Evolutionary conservation across 1,140 invertebrate species (phyloP).

Genomic region (Lordiphosa stackelbergi): DNA sequence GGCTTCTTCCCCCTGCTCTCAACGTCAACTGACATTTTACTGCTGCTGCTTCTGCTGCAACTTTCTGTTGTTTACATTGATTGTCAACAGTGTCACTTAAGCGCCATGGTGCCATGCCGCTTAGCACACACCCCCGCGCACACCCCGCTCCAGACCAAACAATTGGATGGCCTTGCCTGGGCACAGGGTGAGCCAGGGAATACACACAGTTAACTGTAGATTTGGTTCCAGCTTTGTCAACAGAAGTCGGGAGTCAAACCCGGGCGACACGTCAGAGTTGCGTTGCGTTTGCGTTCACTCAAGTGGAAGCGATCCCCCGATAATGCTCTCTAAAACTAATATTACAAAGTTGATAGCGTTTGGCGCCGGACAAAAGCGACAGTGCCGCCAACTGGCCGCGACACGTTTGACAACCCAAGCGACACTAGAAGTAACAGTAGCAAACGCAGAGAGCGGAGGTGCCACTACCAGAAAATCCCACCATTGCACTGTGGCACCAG

Average conservation of each 20-base stretch:
- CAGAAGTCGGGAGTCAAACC: background rate
- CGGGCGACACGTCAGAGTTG: slow-evolving; percentile 23
- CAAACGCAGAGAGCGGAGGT: slow-evolving; percentile 10
- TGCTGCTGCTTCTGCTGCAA: slow-evolving; percentile 24
- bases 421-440: slow-evolving; percentile 34
- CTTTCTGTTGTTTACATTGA: slow-evolving; percentile 63
- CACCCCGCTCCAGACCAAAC: slow-evolving; percentile 10
- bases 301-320: slow-evolving; percentile 73
- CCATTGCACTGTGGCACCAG: slow-evolving; percentile 35
- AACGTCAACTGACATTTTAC: slow-evolving; percentile 14
- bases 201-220: slow-evolving; percentile 19
- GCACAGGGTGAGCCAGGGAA: slow-evolving; percentile 19
- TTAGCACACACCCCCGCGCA: slow-evolving; percentile 13
- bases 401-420: slow-evolving; percentile 74
- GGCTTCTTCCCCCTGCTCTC: background rate
- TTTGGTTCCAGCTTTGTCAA: slow-evolving; percentile 24
- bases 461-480: slow-evolving; percentile 17
- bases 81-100: slow-evolving; percentile 71
- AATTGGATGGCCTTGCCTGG: slow-evolving; percentile 35
- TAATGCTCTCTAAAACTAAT: slow-evolving; percentile 76
- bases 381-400: slow-evolving; percentile 76
- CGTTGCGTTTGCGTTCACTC: slow-evolving; percentile 43
- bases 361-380: slow-evolving; percentile 74
- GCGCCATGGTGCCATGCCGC: slow-evolving; percentile 54
- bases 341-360: slow-evolving; percentile 73